A percentile compares a stretch with the other conserved stretches of the same genome.
These are phyloP conservation scores for Antheraea pernyi DNA, from an alignment of 1,140 invertebrate species.

Conservation along the genomic window DNA sequence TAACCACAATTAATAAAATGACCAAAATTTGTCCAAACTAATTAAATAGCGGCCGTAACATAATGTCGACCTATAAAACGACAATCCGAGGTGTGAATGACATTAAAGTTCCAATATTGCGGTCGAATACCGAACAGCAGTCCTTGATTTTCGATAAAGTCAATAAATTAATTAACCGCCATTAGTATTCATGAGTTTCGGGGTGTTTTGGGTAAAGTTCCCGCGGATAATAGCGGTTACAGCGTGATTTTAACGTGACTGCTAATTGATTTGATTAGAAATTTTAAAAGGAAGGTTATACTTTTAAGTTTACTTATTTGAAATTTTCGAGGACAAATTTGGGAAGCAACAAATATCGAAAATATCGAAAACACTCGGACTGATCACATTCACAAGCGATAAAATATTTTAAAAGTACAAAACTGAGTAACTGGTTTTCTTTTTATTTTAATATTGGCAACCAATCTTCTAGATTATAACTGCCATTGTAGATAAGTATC, in stretches of 20 bases:
- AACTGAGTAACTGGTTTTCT: no score
- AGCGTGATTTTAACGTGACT: not conserved
- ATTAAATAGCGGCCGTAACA: not conserved
- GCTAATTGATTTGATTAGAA: not conserved
- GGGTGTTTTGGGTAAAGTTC: not conserved
- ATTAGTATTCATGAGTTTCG: slow-evolving; percentile 3
- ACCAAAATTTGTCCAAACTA: not conserved
- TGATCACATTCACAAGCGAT: no score
- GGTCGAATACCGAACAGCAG: not conserved
- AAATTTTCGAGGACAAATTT: no score
- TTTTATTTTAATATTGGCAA: no score
- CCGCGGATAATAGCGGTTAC: not conserved
- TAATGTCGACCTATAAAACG: not conserved
- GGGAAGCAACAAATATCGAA: no score
- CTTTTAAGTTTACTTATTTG: no score
- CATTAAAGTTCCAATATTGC: not conserved
- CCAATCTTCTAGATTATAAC: no score
- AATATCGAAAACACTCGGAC: no score
- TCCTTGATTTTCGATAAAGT: not conserved
- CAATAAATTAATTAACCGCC: slow-evolving; percentile 1
- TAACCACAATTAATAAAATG: not conserved
- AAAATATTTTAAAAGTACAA: no score
- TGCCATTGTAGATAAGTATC: no score
- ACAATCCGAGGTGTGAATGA: not conserved
- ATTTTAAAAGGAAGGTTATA: not conserved